Evolutionary conservation across 2,888 invertebrate genomes (phyloP).

Genomic region (Melinaea menophilus): DNA sequence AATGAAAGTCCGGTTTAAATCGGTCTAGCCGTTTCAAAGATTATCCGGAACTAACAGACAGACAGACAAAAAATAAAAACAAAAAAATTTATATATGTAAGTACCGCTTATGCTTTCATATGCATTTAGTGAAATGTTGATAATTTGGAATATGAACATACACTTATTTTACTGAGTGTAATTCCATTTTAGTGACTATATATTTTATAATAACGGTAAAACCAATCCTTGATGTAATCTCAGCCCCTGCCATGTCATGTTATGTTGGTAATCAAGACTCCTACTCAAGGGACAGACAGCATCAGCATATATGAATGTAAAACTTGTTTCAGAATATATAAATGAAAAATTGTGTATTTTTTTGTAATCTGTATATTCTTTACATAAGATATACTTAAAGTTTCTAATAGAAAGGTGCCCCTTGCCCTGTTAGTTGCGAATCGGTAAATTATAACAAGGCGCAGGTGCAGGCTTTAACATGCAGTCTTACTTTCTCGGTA

Average conservation of each 20-base stretch:
- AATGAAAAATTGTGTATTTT: neutral
- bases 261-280: neutral
- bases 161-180: too few relatives aligned
- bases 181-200: too few relatives aligned
- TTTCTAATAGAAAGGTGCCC: slow-evolving; percentile 57
- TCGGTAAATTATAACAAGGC: slow-evolving; percentile 30
- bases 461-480: slow-evolving; percentile 23
- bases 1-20: too few relatives aligned
- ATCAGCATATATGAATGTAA: neutral
- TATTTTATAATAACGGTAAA: neutral
- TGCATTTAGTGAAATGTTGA: too few relatives aligned
- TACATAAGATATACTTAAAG: slow-evolving; percentile 21
- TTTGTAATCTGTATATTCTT: neutral
- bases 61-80: too few relatives aligned
- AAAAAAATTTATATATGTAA: too few relatives aligned
- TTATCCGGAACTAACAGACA: too few relatives aligned
- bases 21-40: too few relatives aligned
- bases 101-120: too few relatives aligned
- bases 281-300: neutral
- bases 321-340: neutral
- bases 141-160: too few relatives aligned
- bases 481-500: slow-evolving; percentile 13
- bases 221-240: neutral
- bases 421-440: slow-evolving; percentile 41
- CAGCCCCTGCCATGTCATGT: neutral